Base-by-base conservation (phyloP, 2,113 vertebrate genomes). In the Kryptolebias marmoratus region DNA sequence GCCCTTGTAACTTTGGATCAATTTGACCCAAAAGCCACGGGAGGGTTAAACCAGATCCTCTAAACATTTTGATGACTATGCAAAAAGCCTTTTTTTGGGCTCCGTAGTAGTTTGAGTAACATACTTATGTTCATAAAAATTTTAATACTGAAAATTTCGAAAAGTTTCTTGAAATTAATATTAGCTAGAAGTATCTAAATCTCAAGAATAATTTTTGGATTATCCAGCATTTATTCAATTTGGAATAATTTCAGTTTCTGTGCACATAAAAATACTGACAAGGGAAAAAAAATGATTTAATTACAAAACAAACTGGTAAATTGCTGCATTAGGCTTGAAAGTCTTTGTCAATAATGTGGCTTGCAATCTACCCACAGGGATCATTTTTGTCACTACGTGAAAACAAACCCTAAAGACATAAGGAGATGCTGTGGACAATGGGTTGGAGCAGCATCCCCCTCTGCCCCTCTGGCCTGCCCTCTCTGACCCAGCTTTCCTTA, bases 351-450 rank as follows among this genome's bases (percentile, higher is more conserved):
- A 73, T 75, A 76, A 58, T 22, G 67, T 81, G 76, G 80, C 59
- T 68, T 82, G 80, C 45, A 76, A 69, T 71, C 60, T 52, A 58
- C n/a, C 68, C 61, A 56, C 53, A 72, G 66, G 73, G 62, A 68
- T 27, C 27, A 63, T 80, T 87, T 81, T 70, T 82, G 84, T 82
- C 75, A 79, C 64, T 64, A 68, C 71, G 86, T 80, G 81, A 86
- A 91, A 88, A 89, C 68, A 86, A 84, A 83, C 54, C 67, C 79
- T 36, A 30, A 81, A 84, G 73, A 91, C 77, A 89, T 87, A 84
- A 87, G 80, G 82, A 86, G 75, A 63, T 84, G 79, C 66, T 74
- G 49, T 44, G 81, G 90, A 90, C 91, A 90, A 88, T 82, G 77
- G 84, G 67, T 55, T 85, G 73, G 54, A 66, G 82, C 80, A 87